These are phyloP conservation scores for Lapara coniferarum DNA, from an alignment of 2,888 invertebrate species.

Conservation along the genomic window DNA sequence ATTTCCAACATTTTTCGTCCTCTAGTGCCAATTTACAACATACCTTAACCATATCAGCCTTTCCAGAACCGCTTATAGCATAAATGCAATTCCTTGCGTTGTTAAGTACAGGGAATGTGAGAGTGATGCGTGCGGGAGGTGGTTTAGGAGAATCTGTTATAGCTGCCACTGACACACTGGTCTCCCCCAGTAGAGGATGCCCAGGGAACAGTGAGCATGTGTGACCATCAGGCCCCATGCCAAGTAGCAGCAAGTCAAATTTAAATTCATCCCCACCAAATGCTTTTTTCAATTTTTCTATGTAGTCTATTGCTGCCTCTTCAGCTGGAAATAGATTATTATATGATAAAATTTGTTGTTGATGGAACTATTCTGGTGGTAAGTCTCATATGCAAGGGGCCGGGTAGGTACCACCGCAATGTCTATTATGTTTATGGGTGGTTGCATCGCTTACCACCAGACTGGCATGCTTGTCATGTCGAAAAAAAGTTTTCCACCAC, in stretches of 20 bases:
- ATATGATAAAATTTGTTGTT: too few species aligned
- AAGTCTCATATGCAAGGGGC: too few species aligned
- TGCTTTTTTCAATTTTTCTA: constrained; percentile 84
- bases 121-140: constrained; percentile 94
- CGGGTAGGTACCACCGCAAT: too few species aligned
- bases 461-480: too few species aligned
- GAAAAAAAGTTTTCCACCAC: too few species aligned
- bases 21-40: constrained; percentile 32
- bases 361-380: too few species aligned
- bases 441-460: too few species aligned
- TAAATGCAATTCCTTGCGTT: constrained; percentile 93
- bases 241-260: constrained; percentile 95
- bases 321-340: constrained; percentile 81
- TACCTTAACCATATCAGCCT: constrained; percentile 95
- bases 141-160: constrained; percentile 98
- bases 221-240: constrained; percentile 99
- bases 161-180: constrained; percentile 88
- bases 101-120: constrained; percentile 96
- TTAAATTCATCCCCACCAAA: constrained; percentile 82
- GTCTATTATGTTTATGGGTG: too few species aligned
- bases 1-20: too few species aligned
- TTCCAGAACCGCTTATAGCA: constrained; percentile 91
- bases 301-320: constrained; percentile 90
- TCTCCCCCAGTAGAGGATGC: constrained; percentile 86
- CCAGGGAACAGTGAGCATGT: constrained; percentile 98